Conservation (phyloP, 2,888 invertebrate genomes). For the Spicauda simplicius region DNA sequence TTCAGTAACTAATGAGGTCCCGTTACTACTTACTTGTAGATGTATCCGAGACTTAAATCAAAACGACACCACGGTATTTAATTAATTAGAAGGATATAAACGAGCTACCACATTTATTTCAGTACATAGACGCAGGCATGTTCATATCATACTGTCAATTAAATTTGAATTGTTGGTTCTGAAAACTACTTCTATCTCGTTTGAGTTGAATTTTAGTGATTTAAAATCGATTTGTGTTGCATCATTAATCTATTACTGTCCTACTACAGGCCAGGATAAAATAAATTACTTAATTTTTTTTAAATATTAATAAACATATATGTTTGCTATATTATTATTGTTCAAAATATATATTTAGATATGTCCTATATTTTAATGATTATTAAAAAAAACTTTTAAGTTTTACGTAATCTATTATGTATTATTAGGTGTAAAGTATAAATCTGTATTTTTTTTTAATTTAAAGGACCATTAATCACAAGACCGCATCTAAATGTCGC, state of each 20-base stretch:
- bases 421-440: too few relatives aligned
- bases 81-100: conserved; percentile 60
- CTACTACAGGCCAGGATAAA: too few relatives aligned
- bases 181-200: conserved; percentile 4
- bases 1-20: conserved; percentile 71
- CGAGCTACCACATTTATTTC: conserved; percentile 53
- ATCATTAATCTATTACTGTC: background rate
- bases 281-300: too few relatives aligned
- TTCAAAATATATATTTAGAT: too few relatives aligned
- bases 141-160: conserved; percentile 52
- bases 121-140: conserved; percentile 31
- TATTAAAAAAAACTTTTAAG: too few relatives aligned
- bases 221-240: conserved; percentile 5
- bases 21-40: conserved; percentile 50
- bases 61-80: conserved; percentile 60
- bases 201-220: conserved; percentile 3
- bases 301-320: too few relatives aligned
- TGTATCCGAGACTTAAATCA: conserved; percentile 59
- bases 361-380: too few relatives aligned
- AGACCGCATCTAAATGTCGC: too few relatives aligned
- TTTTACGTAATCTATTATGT: too few relatives aligned
- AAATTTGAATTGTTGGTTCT: conserved; percentile 49
- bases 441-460: too few relatives aligned
- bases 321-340: too few relatives aligned
- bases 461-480: too few relatives aligned